Base-by-base conservation (phyloP, 2,797 vertebrate species). In the Sebastes trivittatus region DNA sequence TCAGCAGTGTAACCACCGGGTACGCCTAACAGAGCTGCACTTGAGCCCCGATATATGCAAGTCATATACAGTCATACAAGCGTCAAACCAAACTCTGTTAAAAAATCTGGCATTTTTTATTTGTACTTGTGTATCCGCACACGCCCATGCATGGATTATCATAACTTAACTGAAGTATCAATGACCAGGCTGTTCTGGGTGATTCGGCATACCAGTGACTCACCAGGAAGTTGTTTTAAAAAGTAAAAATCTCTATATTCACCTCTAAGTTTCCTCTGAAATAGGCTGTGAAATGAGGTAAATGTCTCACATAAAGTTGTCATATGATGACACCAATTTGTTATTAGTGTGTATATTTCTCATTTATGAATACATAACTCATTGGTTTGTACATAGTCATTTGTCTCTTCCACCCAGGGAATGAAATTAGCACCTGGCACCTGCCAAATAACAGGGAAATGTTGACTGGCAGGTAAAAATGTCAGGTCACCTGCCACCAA, bases 101-200 rank as follows among this genome's bases (percentile, higher is more conserved):
- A 66, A 34, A 22, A 38, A 22, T 10, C 22, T 4, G 42, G 42
- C 7, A 38, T 54, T 38, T 38, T 32, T 30, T 36, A 7, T n/a
- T 25, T 16, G 2, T 7, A 4, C 6, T n/a, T 61, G 6, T 36
- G 16, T 11, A 2, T 55, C 7, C 14, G 29, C 25, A 38, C 6
- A 34, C 29, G 22, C 2, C 6, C 9, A 49, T 11, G 4, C 11
- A n/a, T 13, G 18, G 8, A 5, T 18, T 4, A 6, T 22, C 20
- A 16, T 42, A 1, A 34, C 1, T 1, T 20, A n/a, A 11, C 14
- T 9, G 2, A 1, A 36, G 8, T 13, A 7, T 23, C 3, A 18
- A 2, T 13, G 1, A 0, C 11, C 4, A 25, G 3, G 7, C 2
- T 25, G 16, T 14, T 42, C 2, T 42, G 25, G 30, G 38, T 42